phyloP scores from a whole-genome alignment of 2,797 vertebrate genomes.

The Prionace glauca region DNA sequence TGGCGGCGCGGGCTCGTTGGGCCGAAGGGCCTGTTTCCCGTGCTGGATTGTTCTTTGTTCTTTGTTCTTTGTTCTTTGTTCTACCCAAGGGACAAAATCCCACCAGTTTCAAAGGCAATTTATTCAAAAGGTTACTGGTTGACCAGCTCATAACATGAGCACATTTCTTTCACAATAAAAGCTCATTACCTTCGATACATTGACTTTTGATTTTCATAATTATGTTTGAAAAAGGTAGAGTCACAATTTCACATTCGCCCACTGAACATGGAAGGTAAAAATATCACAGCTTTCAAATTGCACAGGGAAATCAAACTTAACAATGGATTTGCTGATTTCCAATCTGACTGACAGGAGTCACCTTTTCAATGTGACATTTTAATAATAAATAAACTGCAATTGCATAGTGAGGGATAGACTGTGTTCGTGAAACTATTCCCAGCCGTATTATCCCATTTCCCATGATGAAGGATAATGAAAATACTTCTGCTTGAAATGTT shows the following conservation, averaged over 20 bases:
- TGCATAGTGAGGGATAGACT: background rate
- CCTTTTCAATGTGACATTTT: slow-evolving; percentile 23
- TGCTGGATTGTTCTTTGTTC: too few species aligned
- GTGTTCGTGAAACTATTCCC: background rate
- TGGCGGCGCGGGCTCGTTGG: too few species aligned
- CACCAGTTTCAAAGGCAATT: background rate
- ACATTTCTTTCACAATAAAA: background rate
- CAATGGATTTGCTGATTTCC: background rate
- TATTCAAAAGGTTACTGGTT: background rate
- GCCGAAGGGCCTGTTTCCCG: too few species aligned
- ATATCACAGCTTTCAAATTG: background rate
- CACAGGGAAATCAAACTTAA: background rate
- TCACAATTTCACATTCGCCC: background rate
- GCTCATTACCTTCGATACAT: background rate
- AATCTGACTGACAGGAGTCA: slow-evolving; percentile 4
- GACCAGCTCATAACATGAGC: background rate
- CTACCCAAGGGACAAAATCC: background rate
- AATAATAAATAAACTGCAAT: slow-evolving; percentile 4
- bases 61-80: too few species aligned
- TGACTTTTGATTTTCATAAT: slow-evolving; percentile 7
- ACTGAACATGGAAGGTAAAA: background rate
- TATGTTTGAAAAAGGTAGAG: background rate
- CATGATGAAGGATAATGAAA: background rate
- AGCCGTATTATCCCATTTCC: background rate
- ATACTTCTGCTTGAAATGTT: background rate